phyloP scores from a whole-genome alignment of 1,140 invertebrate genomes.

The Calosoma granatense region DNA sequence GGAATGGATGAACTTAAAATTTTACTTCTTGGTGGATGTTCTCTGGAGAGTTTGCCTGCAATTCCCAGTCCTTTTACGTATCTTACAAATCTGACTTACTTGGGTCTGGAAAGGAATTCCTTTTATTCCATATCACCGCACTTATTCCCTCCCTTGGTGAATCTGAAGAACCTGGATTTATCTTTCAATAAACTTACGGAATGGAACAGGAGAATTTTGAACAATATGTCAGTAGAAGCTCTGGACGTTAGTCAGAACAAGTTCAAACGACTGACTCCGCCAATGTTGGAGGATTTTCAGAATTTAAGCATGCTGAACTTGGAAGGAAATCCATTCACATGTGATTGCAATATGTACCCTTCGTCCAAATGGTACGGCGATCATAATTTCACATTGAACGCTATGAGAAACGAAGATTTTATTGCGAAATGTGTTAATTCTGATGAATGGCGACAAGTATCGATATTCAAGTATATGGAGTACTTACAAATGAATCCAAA shows the following conservation, averaged over 20 bases:
- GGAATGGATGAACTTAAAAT: conserved; percentile 39
- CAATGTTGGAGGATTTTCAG: conserved; percentile 44
- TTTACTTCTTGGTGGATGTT: conserved; percentile 38
- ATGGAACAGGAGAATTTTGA: conserved; percentile 39
- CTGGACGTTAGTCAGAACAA: conserved; percentile 41
- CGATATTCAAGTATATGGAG: not conserved
- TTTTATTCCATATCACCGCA: conserved; percentile 34
- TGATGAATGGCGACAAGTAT: not conserved
- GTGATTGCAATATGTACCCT: conserved; percentile 33
- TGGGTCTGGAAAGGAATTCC: conserved; percentile 39
- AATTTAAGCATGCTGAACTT: conserved; percentile 37
- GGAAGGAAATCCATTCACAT: conserved; percentile 41
- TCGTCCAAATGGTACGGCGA: not conserved
- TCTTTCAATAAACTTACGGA: conserved; percentile 38
- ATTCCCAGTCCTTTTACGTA: conserved; percentile 37
- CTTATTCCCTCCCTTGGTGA: conserved; percentile 35
- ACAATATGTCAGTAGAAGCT: conserved; percentile 29
- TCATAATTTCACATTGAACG: not conserved
- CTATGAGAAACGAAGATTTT: not conserved
- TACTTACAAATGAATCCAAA: not conserved
- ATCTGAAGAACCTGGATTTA: conserved; percentile 37
- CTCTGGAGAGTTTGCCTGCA: conserved; percentile 34
- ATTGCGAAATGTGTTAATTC: not conserved
- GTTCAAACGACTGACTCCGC: conserved; percentile 39
- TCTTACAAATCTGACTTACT: conserved; percentile 38